Conservation (phyloP, 2,888 invertebrate genomes). For the Geotrupes spiniger region DNA sequence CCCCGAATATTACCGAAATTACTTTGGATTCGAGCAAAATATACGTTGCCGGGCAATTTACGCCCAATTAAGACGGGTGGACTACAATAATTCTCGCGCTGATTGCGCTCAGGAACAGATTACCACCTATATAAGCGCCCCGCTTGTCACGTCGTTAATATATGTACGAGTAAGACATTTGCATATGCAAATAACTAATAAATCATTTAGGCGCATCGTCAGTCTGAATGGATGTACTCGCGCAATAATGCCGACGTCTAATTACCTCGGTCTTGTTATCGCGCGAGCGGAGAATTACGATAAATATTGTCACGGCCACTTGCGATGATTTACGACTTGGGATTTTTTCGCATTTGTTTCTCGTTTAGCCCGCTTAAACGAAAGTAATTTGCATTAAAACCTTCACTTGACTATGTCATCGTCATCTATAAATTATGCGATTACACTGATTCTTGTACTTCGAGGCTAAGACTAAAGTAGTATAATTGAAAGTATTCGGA, state of each 20-base stretch:
- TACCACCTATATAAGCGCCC: slow-evolving; percentile 23
- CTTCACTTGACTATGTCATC: too few species aligned
- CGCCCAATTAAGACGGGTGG: slow-evolving; percentile 25
- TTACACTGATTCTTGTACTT: too few species aligned
- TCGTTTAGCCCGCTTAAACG: too few species aligned
- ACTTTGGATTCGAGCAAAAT: slow-evolving; percentile 12
- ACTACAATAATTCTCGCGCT: slow-evolving; percentile 22
- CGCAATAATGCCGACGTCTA: neutral
- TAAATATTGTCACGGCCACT: too few species aligned
- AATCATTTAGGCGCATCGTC: slow-evolving; percentile 13
- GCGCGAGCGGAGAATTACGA: too few species aligned
- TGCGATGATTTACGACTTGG: too few species aligned
- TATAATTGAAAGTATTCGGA: too few species aligned
- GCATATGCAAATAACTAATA: slow-evolving; percentile 26
- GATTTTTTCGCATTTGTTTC: too few species aligned
- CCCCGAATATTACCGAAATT: slow-evolving; percentile 22
- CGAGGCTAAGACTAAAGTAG: too few species aligned
- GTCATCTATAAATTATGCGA: too few species aligned
- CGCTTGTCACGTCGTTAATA: slow-evolving; percentile 8
- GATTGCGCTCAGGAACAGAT: slow-evolving; percentile 26
- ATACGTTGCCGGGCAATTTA: slow-evolving; percentile 21
- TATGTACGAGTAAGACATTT: slow-evolving; percentile 17
- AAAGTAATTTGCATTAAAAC: too few species aligned
- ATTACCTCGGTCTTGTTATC: neutral
- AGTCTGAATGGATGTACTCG: neutral